Percentiles rank a stretch among this genome's conserved stretches.
These are phyloP conservation scores for Crenichthys baileyi DNA, from an alignment of 2,797 vertebrate species.

Conservation along the genomic window DNA sequence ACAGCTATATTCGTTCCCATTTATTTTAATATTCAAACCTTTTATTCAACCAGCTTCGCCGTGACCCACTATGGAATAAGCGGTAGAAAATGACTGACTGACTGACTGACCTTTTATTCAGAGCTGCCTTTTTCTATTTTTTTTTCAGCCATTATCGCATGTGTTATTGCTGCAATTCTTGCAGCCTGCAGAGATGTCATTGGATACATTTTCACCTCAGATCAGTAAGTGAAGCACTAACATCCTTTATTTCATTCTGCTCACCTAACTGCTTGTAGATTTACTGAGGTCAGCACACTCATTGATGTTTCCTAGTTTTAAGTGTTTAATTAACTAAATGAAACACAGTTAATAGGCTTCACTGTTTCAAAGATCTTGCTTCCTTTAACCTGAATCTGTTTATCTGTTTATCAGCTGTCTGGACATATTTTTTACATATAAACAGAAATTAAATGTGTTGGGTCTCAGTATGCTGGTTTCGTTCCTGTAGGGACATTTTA, in stretches of 20 bases:
- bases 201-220: constrained; percentile 87
- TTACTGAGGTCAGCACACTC: not conserved
- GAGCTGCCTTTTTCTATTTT: not conserved
- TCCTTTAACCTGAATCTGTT: not conserved
- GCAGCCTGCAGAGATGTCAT: constrained; percentile 72
- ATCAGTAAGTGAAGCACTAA: constrained; percentile 80
- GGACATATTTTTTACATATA: not conserved
- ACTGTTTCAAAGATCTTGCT: not conserved
- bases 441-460: not conserved
- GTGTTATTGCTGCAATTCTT: constrained; percentile 65
- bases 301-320: not conserved
- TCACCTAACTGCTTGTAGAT: constrained; percentile 5
- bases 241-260: not conserved
- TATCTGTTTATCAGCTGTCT: not conserved
- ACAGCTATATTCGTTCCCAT: not conserved
- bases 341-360: not conserved
- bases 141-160: constrained; percentile 67
- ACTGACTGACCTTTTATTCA: not conserved
- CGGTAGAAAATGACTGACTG: too few relatives aligned
- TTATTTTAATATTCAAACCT: not conserved
- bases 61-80: too few relatives aligned
- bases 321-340: not conserved
- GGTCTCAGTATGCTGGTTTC: not conserved
- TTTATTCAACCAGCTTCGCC: too few relatives aligned
- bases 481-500: constrained; percentile 82